Conservation (phyloP, 2,888 invertebrate species). For the Plagodis pulveraria region DNA sequence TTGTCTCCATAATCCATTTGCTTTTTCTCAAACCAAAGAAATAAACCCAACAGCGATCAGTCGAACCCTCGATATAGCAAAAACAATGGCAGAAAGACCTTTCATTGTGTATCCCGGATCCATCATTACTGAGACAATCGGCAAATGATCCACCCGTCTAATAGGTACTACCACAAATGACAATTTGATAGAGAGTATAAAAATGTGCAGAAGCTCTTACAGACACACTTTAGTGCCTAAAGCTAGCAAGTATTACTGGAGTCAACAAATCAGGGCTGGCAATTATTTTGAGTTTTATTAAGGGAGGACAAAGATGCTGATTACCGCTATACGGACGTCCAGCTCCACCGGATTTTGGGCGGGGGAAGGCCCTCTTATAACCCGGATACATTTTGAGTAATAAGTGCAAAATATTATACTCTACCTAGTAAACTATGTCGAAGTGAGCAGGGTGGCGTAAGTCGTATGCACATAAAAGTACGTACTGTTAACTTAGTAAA, state of each 20-base stretch:
- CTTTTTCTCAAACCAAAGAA: constrained; percentile 14
- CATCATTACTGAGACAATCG: constrained; percentile 61
- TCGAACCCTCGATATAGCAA: constrained; percentile 43
- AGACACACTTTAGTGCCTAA: constrained; percentile 8
- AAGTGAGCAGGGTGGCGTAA: no score
- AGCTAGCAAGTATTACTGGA: background rate
- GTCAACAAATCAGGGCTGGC: no score
- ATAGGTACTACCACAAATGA: constrained; percentile 60
- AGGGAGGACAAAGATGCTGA: no score
- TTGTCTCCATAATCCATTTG: background rate
- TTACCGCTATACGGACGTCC: no score
- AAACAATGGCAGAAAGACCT: constrained; percentile 44
- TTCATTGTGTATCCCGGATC: constrained; percentile 33
- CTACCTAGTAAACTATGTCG: no score
- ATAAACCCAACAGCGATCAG: constrained; percentile 12
- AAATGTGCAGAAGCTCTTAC: background rate
- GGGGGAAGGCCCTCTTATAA: no score
- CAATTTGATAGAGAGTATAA: constrained; percentile 31
- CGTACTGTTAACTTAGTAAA: no score
- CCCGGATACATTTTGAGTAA: no score
- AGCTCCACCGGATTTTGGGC: no score
- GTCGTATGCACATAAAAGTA: no score
- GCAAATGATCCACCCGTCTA: constrained; percentile 69
- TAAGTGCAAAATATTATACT: no score
- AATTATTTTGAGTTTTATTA: no score